Conservation (phyloP, 1,140 invertebrate genomes). For the Bombus superbus region DNA sequence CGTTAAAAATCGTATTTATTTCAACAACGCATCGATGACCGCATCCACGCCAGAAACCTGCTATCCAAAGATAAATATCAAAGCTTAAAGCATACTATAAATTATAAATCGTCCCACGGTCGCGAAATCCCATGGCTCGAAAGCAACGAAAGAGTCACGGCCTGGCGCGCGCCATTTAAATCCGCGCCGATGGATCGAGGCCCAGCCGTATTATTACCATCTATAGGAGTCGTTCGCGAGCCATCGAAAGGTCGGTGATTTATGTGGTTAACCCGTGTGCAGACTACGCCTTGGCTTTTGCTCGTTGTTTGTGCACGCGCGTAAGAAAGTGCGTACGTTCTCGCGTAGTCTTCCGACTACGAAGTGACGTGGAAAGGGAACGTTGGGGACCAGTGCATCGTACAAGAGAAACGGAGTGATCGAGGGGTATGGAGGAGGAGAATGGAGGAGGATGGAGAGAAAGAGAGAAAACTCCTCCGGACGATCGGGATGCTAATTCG, state of each 20-base stretch:
- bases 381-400: neutral
- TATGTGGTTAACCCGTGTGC: conserved; percentile 53
- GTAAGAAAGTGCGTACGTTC: conserved; percentile 52
- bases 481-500: conserved; percentile 70
- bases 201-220: conserved; percentile 66
- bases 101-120: neutral
- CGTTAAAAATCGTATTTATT: no score
- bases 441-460: neutral
- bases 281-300: conserved; percentile 42
- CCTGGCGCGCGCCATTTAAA: conserved; percentile 56
- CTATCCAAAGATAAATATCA: neutral
- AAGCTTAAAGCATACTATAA: neutral
- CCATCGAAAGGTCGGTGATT: conserved; percentile 62
- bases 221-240: conserved; percentile 65
- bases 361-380: neutral
- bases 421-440: neutral
- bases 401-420: neutral
- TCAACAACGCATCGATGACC: no score
- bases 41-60: no score
- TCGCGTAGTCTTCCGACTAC: conserved; percentile 7
- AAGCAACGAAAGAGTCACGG: neutral
- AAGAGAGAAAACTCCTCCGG: conserved; percentile 13
- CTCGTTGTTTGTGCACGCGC: conserved; percentile 42
- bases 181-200: conserved; percentile 35
- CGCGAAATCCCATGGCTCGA: neutral